Evolutionary conservation across 2,888 invertebrate species (phyloP).

Genomic region (Girardia tigrina): DNA sequence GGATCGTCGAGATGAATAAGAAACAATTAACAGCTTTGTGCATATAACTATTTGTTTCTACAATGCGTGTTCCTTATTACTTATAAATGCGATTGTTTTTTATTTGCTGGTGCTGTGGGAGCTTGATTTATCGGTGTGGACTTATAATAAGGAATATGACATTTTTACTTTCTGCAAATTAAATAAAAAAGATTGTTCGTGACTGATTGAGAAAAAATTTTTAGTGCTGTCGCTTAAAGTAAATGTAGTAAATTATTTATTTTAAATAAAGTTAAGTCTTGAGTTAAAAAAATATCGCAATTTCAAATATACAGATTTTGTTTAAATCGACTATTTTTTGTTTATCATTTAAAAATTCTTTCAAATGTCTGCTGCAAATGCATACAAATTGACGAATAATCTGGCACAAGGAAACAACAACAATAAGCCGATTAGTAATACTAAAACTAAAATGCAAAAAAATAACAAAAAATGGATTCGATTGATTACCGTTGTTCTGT

Average conservation of each 20-base stretch:
- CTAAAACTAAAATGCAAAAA: conserved; percentile 46
- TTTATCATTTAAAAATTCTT: neutral
- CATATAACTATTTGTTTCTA: neutral
- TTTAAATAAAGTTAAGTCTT: neutral
- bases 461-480: conserved; percentile 66
- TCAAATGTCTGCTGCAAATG: neutral
- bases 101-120: neutral
- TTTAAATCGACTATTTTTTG: neutral
- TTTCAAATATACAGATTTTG: too few relatives aligned
- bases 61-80: too few relatives aligned
- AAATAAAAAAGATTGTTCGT: neutral
- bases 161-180: neutral
- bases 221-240: neutral
- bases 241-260: neutral
- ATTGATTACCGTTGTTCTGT: conserved; percentile 77
- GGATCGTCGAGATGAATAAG: neutral
- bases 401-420: neutral
- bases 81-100: too few relatives aligned
- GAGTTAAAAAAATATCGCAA: neutral
- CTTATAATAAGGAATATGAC: neutral
- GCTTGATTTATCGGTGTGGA: neutral
- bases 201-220: neutral
- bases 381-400: neutral
- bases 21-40: neutral
- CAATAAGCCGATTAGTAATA: conserved; percentile 38